phyloP scores from a whole-genome alignment of 2,888 invertebrate species.

The Folsomia manolachei region DNA sequence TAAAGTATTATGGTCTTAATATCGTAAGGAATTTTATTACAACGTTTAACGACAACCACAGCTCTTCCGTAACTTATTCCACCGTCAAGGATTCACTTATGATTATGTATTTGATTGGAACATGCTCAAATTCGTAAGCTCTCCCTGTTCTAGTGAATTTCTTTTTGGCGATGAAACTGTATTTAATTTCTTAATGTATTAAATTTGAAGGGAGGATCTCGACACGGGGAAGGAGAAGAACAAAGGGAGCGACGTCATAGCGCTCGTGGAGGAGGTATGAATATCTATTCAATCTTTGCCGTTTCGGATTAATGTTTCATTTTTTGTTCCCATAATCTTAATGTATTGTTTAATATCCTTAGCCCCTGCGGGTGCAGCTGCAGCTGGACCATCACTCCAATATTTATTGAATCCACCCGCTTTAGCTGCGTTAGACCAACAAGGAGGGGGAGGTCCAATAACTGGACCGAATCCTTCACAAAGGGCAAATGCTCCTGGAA shows the following conservation, averaged over 20 bases:
- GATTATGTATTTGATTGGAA: slow-evolving; percentile 99
- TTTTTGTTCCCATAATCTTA: no score
- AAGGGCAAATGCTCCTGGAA: slow-evolving; percentile 11
- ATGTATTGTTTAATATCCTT: no score
- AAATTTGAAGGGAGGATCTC: slow-evolving; percentile 55
- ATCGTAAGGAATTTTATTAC: no score
- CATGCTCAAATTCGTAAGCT: slow-evolving; percentile 85
- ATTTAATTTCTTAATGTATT: slow-evolving; percentile 6
- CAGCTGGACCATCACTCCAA: slow-evolving; percentile 22
- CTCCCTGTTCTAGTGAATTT: not conserved
- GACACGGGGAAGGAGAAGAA: slow-evolving; percentile 57
- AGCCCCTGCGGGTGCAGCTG: slow-evolving; percentile 29
- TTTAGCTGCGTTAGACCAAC: not conserved
- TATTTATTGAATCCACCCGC: not conserved
- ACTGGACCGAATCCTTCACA: not conserved
- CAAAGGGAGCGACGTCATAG: slow-evolving; percentile 53
- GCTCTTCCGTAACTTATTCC: slow-evolving; percentile 96
- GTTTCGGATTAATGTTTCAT: no score
- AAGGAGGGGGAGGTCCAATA: slow-evolving; percentile 12
- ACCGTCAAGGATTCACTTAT: slow-evolving; percentile 98
- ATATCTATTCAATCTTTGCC: no score
- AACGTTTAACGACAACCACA: no score
- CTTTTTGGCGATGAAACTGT: not conserved
- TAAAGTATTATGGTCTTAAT: no score
- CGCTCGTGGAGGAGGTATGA: slow-evolving; percentile 48